Conservation (phyloP, 2,113 vertebrate species). For the Colinus virginianus region DNA sequence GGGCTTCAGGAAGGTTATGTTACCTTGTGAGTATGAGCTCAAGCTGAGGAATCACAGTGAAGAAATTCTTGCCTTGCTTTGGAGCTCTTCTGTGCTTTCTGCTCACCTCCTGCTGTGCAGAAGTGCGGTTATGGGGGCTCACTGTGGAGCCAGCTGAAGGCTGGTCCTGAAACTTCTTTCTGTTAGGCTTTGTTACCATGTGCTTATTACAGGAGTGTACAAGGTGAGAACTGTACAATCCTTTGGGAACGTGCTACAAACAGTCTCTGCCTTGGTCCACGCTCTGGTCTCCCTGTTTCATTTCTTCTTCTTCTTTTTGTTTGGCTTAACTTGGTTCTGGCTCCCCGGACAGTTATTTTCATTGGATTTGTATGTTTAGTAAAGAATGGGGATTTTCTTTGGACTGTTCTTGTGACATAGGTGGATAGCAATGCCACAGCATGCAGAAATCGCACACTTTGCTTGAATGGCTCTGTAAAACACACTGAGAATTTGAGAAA, state of each 20-base stretch:
- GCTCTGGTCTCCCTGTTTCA: background rate
- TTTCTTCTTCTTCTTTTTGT: background rate
- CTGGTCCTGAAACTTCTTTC: background rate
- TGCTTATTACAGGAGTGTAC: background rate
- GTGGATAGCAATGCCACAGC: slow-evolving; percentile 62
- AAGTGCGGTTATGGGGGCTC: background rate
- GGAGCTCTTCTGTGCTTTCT: background rate
- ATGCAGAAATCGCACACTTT: slow-evolving; percentile 79
- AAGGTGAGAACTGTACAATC: background rate
- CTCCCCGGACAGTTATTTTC: slow-evolving; percentile 41
- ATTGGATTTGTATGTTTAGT: slow-evolving; percentile 4
- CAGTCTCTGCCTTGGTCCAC: background rate
- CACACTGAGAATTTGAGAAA: slow-evolving; percentile 66
- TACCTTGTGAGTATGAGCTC: accelerated
- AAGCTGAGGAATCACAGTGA: accelerated
- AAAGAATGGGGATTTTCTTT: slow-evolving; percentile 32
- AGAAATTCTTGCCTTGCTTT: background rate
- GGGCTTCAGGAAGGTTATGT: background rate
- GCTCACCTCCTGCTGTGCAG: accelerated
- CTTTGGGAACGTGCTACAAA: background rate
- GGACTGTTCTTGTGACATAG: slow-evolving; percentile 64
- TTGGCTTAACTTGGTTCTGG: slow-evolving; percentile 7
- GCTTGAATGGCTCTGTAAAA: slow-evolving; percentile 75
- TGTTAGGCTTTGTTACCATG: background rate
- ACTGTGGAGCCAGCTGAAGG: background rate